phyloP scores from a whole-genome alignment of 2,797 vertebrate species.

The Sebastes iracundus region DNA sequence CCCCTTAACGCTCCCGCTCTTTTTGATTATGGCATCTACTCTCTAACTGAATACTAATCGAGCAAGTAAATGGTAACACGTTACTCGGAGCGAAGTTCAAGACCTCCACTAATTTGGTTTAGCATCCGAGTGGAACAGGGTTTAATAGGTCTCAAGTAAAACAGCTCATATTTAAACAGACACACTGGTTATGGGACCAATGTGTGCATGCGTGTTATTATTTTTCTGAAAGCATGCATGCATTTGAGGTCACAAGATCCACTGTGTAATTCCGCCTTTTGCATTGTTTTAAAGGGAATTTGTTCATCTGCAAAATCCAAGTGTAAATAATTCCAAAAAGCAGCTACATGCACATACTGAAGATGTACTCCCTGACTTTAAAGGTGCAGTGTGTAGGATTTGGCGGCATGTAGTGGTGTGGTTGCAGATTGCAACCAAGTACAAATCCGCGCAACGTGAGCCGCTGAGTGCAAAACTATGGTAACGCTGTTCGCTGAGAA shows the following conservation, averaged over 20 bases:
- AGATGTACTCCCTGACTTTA: background rate
- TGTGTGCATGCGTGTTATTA: conserved; percentile 1
- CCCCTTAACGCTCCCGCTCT: conserved; percentile 26
- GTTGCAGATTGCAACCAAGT: no score
- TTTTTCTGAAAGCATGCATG: background rate
- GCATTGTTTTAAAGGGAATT: background rate
- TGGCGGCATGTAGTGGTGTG: no score
- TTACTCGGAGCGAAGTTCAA: conserved; percentile 62
- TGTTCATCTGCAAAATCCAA: background rate
- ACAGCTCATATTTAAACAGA: conserved; percentile 47
- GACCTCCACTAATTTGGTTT: conserved; percentile 75
- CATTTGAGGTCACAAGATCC: background rate
- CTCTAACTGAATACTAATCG: conserved; percentile 71
- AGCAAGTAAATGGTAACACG: conserved; percentile 76
- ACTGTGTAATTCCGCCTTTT: background rate
- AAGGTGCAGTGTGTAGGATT: background rate
- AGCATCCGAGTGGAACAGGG: conserved; percentile 70
- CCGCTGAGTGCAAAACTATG: background rate
- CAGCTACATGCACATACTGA: background rate
- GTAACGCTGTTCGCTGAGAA: no score
- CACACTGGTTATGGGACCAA: background rate
- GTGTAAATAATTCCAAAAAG: background rate
- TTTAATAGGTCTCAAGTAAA: conserved; percentile 65
- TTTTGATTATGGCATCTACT: conserved; percentile 51
- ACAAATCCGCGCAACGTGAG: fast-evolving